These are phyloP conservation scores for Cephus pulcher DNA, from an alignment of 2,888 invertebrate species.

Conservation along the genomic window DNA sequence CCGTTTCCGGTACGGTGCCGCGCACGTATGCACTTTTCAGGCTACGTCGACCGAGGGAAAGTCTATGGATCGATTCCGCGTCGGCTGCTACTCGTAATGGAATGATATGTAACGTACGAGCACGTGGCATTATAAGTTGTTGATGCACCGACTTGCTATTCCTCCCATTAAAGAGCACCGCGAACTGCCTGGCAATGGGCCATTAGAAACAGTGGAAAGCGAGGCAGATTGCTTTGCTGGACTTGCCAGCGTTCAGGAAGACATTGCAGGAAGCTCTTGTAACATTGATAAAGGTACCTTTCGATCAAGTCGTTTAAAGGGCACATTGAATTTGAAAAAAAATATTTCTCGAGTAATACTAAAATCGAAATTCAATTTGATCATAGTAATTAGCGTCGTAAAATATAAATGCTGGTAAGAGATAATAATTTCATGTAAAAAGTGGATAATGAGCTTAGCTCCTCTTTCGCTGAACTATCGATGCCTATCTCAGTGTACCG, in stretches of 20 bases:
- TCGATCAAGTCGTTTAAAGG: accelerated
- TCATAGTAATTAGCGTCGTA: too few species aligned
- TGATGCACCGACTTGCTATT: background rate
- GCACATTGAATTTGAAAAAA: too few species aligned
- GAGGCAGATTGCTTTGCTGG: background rate
- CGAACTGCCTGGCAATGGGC: background rate
- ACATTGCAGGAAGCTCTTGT: background rate
- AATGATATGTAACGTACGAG: background rate
- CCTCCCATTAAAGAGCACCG: background rate
- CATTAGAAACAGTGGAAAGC: background rate
- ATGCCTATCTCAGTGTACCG: background rate
- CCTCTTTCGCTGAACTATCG: background rate
- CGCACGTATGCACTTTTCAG: background rate
- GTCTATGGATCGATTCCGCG: background rate
- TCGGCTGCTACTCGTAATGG: background rate
- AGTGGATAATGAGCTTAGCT: background rate
- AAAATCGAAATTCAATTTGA: too few species aligned
- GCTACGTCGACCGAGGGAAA: background rate
- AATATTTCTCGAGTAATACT: too few species aligned
- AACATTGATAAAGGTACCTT: background rate
- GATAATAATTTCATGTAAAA: too few species aligned
- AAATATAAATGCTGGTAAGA: too few species aligned
- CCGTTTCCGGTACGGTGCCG: background rate
- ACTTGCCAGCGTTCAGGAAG: background rate
- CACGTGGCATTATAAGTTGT: background rate